Percentiles rank a stretch among this genome's conserved stretches.
Evolutionary conservation across 2,797 vertebrate genomes (phyloP).

Genomic region (Macropus fuliginosus): DNA sequence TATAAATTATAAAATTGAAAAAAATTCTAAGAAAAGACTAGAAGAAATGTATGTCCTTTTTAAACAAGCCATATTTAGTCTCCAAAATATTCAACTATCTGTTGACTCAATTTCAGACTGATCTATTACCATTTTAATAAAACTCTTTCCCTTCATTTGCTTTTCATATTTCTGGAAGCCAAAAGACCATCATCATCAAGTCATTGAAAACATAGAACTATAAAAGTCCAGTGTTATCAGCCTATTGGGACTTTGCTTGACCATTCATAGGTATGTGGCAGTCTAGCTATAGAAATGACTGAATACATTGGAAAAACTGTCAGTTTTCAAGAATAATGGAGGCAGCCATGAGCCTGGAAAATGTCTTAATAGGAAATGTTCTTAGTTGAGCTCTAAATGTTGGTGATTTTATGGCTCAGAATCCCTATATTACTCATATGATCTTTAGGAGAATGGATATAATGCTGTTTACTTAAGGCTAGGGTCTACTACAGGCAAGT

Average conservation of each 20-base stretch:
- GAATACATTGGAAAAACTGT: not conserved
- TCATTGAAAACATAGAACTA: not conserved
- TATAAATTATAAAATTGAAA: not conserved
- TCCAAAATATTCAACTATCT: not conserved
- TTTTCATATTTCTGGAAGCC: not conserved
- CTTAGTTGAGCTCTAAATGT: not conserved
- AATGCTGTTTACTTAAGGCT: not conserved
- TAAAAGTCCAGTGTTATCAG: not conserved
- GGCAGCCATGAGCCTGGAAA: not conserved
- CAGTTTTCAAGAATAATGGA: not conserved
- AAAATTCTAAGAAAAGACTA: not conserved
- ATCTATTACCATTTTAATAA: not conserved
- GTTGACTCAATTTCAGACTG: not conserved
- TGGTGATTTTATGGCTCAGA: not conserved
- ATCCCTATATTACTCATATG: not conserved
- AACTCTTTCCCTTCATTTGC: not conserved
- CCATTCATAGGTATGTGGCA: not conserved
- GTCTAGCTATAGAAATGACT: not conserved
- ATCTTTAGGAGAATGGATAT: not conserved
- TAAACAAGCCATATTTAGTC: not conserved
- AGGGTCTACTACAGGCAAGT: not conserved
- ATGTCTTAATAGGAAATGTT: not conserved
- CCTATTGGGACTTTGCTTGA: not conserved
- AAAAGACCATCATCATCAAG: not conserved
- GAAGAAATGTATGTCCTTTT: not conserved